These are phyloP conservation scores for Eristalis tenax DNA, from an alignment of 2,888 invertebrate species.

Conservation along the genomic window DNA sequence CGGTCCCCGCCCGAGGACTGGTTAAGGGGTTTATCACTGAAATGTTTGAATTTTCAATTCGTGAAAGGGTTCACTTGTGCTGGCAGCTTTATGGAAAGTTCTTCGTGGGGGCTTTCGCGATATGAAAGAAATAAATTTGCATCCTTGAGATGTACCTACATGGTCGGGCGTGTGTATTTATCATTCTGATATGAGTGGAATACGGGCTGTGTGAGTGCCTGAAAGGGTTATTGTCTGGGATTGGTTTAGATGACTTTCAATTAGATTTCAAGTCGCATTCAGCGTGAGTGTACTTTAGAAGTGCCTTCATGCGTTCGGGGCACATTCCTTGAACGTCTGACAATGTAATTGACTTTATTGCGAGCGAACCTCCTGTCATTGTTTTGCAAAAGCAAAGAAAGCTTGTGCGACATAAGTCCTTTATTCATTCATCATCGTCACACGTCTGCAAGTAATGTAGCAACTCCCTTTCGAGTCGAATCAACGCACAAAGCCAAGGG, in stretches of 20 bases:
- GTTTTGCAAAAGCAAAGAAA: not conserved
- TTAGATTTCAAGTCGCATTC: not conserved
- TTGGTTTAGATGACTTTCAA: not conserved
- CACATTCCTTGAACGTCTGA: not conserved
- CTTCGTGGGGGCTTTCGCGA: constrained; percentile 7
- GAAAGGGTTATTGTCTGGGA: not conserved
- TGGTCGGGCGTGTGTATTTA: not conserved
- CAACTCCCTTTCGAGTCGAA: not conserved
- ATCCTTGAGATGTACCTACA: not conserved
- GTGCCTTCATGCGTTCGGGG: not conserved
- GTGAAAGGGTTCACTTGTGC: constrained; percentile 7
- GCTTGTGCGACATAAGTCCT: not conserved
- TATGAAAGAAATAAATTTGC: constrained; percentile 13
- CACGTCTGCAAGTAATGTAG: not conserved
- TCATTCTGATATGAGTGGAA: not conserved
- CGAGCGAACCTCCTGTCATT: not conserved
- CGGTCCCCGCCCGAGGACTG: not conserved
- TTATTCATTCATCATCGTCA: not conserved
- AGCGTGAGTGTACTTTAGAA: not conserved
- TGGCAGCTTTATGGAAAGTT: not conserved
- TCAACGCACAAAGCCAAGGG: not conserved
- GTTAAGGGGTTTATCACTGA: not conserved
- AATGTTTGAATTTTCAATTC: not conserved
- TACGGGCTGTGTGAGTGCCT: not conserved
- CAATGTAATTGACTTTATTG: not conserved